Base-by-base conservation (phyloP, 2,113 vertebrate genomes). In the Nycticorax nycticorax region DNA sequence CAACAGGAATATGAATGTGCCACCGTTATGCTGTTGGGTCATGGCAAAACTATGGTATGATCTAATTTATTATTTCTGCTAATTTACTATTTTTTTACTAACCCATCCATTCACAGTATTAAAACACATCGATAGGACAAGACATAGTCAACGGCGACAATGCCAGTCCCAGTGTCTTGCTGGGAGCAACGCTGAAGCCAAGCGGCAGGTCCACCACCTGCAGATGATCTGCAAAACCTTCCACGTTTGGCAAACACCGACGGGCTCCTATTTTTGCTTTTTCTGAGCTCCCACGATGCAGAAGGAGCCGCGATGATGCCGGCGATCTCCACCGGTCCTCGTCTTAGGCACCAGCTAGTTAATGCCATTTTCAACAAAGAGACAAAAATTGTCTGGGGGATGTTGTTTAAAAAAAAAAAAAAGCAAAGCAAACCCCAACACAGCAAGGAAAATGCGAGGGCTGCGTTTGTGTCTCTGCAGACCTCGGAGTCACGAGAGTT, bases 401-500 rank as follows among this genome's bases (percentile, higher is more conserved):
- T 18, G 66, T n/a, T 9, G 92, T 13, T 85, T 37, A 14, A 53
- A 68, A 68, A 27, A 76, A 75, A 52, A 43, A 47, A 39, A 47
- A n/a, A 23, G 2, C 2, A 26, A 37, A 64, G 15, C 10, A 37
- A 81, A 16, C 7, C 53, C 43, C 55, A 69, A 75, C 37, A 28
- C 39, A 35, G 83, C 22, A 71, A 91, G 90, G 4, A 15, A 73
- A 90, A 71, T 3, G 57, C 50, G 4, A 88, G 92, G 10, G 41
- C 76, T 41, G 84, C 0, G 56, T 50, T 33, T 93, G 92, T 57
- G 78, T 72, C 82, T 95, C 81, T 83, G 37, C 79, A 94, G 94
- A 53, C 81, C 88, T 93, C 60, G 2, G 76, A 89, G 97, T 84
- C 84, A 93, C 95, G 92, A 96, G 87, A 96, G 89, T 96, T 97